A percentile compares a stretch with the other conserved stretches of the same genome.
Conservation (phyloP, 2,797 vertebrate species). For the Chelonia mydas region DNA sequence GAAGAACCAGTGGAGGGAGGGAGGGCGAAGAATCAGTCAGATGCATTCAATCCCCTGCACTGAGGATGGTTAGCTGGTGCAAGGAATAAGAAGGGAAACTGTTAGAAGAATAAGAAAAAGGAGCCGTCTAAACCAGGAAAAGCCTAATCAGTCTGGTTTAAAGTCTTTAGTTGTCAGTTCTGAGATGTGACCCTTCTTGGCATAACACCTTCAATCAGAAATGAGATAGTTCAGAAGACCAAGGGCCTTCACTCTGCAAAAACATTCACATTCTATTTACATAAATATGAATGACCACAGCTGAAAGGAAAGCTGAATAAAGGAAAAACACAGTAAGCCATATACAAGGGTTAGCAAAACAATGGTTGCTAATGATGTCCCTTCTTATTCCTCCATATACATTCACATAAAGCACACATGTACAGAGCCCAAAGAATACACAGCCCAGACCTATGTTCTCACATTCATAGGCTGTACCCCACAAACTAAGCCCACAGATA, state of each 20-base stretch:
- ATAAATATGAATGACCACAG: neutral
- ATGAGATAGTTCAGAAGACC: neutral
- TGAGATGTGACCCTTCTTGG: neutral
- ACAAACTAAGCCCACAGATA: neutral
- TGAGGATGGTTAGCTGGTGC: neutral
- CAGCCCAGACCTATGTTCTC: neutral
- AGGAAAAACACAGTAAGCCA: neutral
- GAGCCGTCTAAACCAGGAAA: neutral
- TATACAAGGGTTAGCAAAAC: neutral
- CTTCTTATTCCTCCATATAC: neutral
- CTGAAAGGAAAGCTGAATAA: slow-evolving; percentile 1
- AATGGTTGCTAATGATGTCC: neutral
- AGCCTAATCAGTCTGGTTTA: neutral
- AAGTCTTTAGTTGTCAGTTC: neutral
- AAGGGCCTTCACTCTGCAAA: neutral
- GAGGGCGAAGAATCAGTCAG: rapidly evolving
- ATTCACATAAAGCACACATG: neutral
- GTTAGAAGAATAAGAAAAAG: neutral
- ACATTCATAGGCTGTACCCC: neutral
- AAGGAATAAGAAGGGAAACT: neutral
- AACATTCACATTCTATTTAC: neutral
- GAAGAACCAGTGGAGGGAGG: rapidly evolving
- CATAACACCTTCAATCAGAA: neutral
- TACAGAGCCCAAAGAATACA: neutral
- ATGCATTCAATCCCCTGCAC: neutral